Conservation (phyloP, 92 coral and sea anemone genomes). For the Metridium senile region DNA sequence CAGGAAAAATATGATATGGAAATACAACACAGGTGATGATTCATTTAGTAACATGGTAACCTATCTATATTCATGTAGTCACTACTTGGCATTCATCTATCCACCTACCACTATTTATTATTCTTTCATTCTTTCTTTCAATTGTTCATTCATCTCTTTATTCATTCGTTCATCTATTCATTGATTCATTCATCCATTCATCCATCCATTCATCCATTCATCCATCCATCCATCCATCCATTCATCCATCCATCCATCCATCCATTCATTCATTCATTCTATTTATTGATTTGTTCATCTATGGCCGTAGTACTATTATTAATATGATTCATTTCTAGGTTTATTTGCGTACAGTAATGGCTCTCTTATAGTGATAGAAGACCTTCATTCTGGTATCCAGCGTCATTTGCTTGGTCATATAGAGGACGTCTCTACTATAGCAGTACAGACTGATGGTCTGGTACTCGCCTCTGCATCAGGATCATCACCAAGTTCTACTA, state of each 20-base stretch:
- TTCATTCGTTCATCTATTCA: background rate
- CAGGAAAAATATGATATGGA: slow-evolving; percentile 90
- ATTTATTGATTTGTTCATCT: too few relatives aligned
- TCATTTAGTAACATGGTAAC: background rate
- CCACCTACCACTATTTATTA: background rate
- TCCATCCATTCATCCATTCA: background rate
- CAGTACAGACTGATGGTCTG: slow-evolving; percentile 87
- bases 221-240: background rate
- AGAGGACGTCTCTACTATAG: slow-evolving; percentile 90
- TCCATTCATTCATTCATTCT: background rate
- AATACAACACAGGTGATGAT: slow-evolving; percentile 86
- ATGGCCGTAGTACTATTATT: too few relatives aligned
- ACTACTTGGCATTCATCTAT: background rate
- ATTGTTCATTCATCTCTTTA: background rate
- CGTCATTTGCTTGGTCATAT: slow-evolving; percentile 90
- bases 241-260: too few relatives aligned
- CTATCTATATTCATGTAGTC: background rate
- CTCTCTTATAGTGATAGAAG: slow-evolving; percentile 84
- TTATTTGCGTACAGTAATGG: slow-evolving; percentile 97
- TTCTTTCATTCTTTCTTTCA: background rate
- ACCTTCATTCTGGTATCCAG: slow-evolving; percentile 93
- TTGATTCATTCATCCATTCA: background rate
- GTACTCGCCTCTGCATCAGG: slow-evolving; percentile 94
- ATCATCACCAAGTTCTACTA: slow-evolving; percentile 58
- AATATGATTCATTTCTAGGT: slow-evolving; percentile 37